phyloP scores from a whole-genome alignment of 2,797 vertebrate genomes.

The Crocodylus rhombifer region DNA sequence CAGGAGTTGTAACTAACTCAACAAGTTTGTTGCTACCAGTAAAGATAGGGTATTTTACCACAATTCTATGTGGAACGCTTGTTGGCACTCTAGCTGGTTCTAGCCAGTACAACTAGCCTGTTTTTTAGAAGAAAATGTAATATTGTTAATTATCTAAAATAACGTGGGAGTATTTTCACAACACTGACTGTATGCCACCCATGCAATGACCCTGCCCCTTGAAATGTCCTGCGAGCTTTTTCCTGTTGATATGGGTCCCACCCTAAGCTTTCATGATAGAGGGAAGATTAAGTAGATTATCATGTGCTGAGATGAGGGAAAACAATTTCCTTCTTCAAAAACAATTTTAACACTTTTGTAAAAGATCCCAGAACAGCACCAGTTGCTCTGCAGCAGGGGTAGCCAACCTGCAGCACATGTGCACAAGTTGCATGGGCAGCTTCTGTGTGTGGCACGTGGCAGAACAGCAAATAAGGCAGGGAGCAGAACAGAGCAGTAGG shows the following conservation, averaged over 20 bases:
- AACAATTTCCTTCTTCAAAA: background rate
- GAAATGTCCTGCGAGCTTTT: background rate
- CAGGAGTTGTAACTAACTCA: too few species aligned
- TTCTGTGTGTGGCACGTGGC: too few species aligned
- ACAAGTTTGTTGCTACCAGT: too few species aligned
- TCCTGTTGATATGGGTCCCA: background rate
- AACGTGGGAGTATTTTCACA: background rate
- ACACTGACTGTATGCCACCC: background rate
- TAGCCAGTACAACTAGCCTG: too few species aligned
- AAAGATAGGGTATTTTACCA: too few species aligned
- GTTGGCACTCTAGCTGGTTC: too few species aligned
- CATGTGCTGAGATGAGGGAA: background rate
- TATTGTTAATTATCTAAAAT: background rate
- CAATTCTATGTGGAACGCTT: too few species aligned
- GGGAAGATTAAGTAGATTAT: background rate
- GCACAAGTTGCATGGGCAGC: too few species aligned
- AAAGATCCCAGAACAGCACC: slow-evolving; percentile 18
- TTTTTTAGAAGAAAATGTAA: background rate
- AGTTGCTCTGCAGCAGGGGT: slow-evolving; percentile 26
- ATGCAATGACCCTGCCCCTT: background rate
- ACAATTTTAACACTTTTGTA: background rate
- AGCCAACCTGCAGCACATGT: too few species aligned
- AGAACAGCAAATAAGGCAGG: too few species aligned
- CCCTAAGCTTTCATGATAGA: background rate
- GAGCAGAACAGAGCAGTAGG: too few species aligned